Evolutionary conservation across 2,888 invertebrate genomes (phyloP).

Genomic region (Tortrix viridana): DNA sequence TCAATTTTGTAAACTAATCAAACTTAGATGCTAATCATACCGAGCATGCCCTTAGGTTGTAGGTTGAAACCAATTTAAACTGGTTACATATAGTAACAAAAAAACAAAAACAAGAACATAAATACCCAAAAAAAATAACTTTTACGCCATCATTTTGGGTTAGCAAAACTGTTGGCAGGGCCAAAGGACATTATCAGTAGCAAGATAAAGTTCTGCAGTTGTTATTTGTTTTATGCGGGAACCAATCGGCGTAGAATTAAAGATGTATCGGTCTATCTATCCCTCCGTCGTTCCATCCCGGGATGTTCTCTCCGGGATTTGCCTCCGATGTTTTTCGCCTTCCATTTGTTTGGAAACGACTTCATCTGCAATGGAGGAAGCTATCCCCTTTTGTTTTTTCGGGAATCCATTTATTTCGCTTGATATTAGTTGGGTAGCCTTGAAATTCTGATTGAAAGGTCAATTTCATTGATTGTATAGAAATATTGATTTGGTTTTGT

Average conservation of each 20-base stretch:
- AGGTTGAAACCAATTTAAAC: too few species aligned
- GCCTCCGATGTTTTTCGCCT: slow-evolving; percentile 35
- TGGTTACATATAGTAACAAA: too few species aligned
- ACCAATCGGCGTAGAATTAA: slow-evolving; percentile 28
- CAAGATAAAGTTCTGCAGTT: background rate
- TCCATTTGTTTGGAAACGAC: slow-evolving; percentile 31
- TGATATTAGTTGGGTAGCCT: slow-evolving; percentile 3
- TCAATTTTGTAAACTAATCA: too few species aligned
- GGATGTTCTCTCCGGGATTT: slow-evolving; percentile 28
- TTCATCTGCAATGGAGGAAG: slow-evolving; percentile 16
- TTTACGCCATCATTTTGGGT: too few species aligned
- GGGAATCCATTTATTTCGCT: slow-evolving; percentile 5
- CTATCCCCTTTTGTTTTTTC: slow-evolving; percentile 32
- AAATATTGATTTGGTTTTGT: too few species aligned
- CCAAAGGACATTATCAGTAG: too few species aligned
- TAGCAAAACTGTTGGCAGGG: too few species aligned
- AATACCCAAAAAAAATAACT: too few species aligned
- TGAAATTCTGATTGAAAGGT: background rate
- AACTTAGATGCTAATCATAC: too few species aligned
- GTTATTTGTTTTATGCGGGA: slow-evolving; percentile 7
- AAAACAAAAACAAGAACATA: too few species aligned
- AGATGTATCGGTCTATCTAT: slow-evolving; percentile 32
- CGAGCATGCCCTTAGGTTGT: too few species aligned
- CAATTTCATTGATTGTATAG: too few species aligned
- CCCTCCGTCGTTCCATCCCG: slow-evolving; percentile 28